Base-by-base conservation (phyloP, 2,113 vertebrate genomes). In the Uria lomvia region DNA sequence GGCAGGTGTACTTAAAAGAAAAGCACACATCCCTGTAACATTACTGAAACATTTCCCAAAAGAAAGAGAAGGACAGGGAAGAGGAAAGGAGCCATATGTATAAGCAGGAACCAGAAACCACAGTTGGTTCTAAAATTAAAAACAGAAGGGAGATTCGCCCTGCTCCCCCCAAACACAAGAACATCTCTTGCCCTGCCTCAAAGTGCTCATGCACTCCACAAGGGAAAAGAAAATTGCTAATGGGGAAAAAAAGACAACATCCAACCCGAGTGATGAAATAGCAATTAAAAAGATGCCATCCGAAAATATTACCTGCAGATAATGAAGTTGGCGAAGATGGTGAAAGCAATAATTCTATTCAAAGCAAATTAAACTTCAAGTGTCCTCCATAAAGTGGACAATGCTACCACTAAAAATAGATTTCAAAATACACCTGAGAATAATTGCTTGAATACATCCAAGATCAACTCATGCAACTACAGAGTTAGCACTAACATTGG, bases 221-320 rank as follows among this genome's bases (percentile, higher is more conserved):
- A 11, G 14, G 36, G 15, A 71, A 86, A 66, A 77, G 30, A 52
- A 92, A 89, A 94, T 11, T 80, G 53, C 58, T 66, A 88, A 78
- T 12, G 24, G 24, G 20, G 8, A 29, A 53, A 53, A 43, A 63
- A 38, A 63, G 22, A 59, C 56, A 82, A 58, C 27, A 12, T 53
- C 40, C 34, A 92, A 73, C 17, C 56, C 42, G n/a, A 96, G 73
- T 89, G 91, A 95, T 94, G 58, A 96, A 96, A 96, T 7, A 87
- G 83, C 89, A 91, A 95, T 92, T 97, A 91, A 94, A 91, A 96
- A 95, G 83, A 87, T 91, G 94, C 45, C 92, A 94, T 87, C 73
- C 72, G 62, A 87, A 97, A 94, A 92, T 91, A 95, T 9, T 70
- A 81, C 88, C 65, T 30, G 38, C 36, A 93, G 71, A 68, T 94